These are phyloP conservation scores for Tinamus guttatus DNA, from an alignment of 2,113 vertebrate species.

Conservation along the genomic window DNA sequence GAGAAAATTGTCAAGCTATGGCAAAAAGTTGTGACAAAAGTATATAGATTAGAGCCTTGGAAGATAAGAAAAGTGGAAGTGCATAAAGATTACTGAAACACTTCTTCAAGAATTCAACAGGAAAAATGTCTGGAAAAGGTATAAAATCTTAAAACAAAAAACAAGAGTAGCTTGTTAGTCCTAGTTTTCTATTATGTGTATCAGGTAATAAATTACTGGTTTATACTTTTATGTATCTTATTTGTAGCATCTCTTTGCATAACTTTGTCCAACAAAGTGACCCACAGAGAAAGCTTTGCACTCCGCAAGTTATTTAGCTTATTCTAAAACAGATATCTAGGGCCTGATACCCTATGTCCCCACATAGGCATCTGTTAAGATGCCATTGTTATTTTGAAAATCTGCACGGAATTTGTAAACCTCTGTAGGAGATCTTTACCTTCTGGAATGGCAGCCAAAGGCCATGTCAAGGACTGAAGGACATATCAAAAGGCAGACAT, in stretches of 20 bases:
- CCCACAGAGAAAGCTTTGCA: not conserved
- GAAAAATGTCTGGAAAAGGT: not conserved
- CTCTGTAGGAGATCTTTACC: not conserved
- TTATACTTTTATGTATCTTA: not conserved
- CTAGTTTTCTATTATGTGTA: not conserved
- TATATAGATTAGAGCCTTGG: not conserved
- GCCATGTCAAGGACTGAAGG: not conserved
- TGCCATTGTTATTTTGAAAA: not conserved
- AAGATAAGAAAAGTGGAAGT: not conserved
- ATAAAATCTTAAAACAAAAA: not conserved
- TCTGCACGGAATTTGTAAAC: not conserved
- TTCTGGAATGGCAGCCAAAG: not conserved
- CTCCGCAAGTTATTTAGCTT: not conserved
- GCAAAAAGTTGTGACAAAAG: not conserved
- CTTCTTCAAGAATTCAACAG: not conserved
- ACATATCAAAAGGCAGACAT: not conserved
- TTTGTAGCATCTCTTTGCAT: not conserved
- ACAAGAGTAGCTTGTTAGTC: not conserved
- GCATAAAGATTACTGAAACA: not conserved
- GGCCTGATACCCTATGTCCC: not conserved
- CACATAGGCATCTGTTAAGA: too few species aligned
- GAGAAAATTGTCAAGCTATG: not conserved
- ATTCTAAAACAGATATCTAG: not conserved
- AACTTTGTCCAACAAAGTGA: not conserved
- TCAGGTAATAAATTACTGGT: not conserved